Base-by-base conservation (phyloP, 2,888 invertebrate species). In the Metopia argyrocephala region DNA sequence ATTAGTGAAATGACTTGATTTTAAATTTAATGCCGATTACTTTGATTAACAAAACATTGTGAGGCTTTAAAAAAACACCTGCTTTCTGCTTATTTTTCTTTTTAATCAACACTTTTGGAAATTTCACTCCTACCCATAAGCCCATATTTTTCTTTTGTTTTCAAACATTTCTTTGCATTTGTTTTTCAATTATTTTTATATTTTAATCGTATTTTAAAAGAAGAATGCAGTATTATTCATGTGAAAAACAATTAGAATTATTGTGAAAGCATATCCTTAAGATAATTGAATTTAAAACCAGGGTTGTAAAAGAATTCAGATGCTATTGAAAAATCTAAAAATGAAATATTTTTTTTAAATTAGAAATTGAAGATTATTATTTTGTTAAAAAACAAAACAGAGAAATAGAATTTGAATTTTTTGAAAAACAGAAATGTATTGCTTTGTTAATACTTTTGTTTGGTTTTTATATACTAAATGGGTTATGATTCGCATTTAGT, bases 1-100 rank as follows among this genome's bases (percentile, higher is more conserved):
- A 79, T 76, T 54, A 68, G 62, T 28, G 23, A 64, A 64, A 76
- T 79, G 65, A 61, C 70, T 70, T 31, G 27, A 38, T 38, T 38
- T 38, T 12, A 38, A 38, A 38, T 54, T 18, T 31, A 56, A 75
- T 75, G 61, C 54, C 21, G 21, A n/a, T 20, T 48, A 18, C 48
- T 15, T n/a, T 7, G 9, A 4, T 7, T 3, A 25, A 45, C n/a
- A 7, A 25, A 12, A 31, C 1, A 31, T 0, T 28, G 38, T 18
- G 18, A 4, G 21, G 28, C 20, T 57, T 56, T 28, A 31, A 28
- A 4, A 6, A 57, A 57, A 18, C 28, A 28, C 28, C 28, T 28
- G 57, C 20, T 18, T 18, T 57, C 31, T 59, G 59, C 31, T 59
- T 59, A 59, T 31, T 59, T 38, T 59, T 59, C 31, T 31, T 59